phyloP scores from a whole-genome alignment of 2,797 vertebrate genomes.

The Peromyscus eremicus region DNA sequence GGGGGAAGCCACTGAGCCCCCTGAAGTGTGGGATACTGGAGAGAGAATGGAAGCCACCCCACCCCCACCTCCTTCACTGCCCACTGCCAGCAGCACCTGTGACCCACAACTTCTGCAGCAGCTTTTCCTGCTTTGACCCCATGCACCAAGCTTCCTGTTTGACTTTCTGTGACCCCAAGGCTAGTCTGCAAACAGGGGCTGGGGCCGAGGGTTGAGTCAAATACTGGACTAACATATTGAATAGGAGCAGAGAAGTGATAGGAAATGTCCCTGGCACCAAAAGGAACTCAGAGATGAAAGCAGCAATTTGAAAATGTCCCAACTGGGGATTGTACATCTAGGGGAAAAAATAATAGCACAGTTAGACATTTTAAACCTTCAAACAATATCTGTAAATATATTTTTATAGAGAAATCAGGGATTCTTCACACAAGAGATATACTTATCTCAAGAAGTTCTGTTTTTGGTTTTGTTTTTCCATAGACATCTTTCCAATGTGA shows the following conservation, averaged over 20 bases:
- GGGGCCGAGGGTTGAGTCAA: accelerated
- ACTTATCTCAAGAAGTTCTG: background rate
- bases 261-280: background rate
- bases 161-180: background rate
- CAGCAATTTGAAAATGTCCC: background rate
- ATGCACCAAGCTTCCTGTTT: background rate
- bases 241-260: background rate
- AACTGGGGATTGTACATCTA: slow-evolving; percentile 72
- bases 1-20: background rate
- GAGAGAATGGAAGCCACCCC: background rate
- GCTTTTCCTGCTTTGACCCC: background rate
- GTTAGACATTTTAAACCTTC: background rate
- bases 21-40: background rate
- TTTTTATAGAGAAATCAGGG: background rate
- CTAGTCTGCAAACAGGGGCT: background rate
- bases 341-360: slow-evolving; percentile 26
- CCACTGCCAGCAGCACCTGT: background rate
- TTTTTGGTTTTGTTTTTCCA: background rate
- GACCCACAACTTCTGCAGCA: background rate
- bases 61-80: background rate
- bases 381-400: background rate
- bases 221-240: background rate
- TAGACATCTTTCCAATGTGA: background rate
- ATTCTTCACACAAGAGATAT: background rate
- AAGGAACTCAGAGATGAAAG: background rate